Evolutionary conservation across 2,113 vertebrate genomes (phyloP).

Genomic region (Plecotus auritus): DNA sequence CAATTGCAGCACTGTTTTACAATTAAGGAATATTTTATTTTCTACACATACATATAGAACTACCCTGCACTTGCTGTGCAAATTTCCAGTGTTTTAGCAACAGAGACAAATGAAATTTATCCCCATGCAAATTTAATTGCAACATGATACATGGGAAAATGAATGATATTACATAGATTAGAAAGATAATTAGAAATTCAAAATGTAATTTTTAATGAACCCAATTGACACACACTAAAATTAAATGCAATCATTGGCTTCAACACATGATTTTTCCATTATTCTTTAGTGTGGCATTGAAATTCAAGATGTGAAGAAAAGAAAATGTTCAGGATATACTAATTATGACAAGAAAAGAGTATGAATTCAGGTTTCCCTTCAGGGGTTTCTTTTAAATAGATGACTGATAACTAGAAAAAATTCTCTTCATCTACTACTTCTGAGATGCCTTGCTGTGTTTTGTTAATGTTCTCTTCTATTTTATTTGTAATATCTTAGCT

Average conservation of each 20-base stretch:
- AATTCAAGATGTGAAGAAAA: slow-evolving; percentile 41
- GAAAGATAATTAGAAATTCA: slow-evolving; percentile 60
- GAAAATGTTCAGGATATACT: slow-evolving; percentile 49
- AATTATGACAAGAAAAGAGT: slow-evolving; percentile 45
- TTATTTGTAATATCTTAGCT: not conserved
- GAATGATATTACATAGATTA: slow-evolving; percentile 61
- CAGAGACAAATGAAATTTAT: slow-evolving; percentile 54
- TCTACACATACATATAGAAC: slow-evolving; percentile 49
- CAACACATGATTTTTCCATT: slow-evolving; percentile 41
- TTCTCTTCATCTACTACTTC: not conserved
- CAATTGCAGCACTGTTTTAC: slow-evolving; percentile 22
- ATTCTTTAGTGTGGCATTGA: slow-evolving; percentile 45
- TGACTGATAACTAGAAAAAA: not conserved
- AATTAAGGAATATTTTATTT: slow-evolving; percentile 72
- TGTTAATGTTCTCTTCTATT: not conserved
- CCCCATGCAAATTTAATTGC: slow-evolving; percentile 66
- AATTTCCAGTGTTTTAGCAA: slow-evolving; percentile 49
- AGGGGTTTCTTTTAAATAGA: slow-evolving; percentile 4
- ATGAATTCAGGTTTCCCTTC: not conserved
- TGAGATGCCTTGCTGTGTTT: not conserved
- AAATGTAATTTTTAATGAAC: slow-evolving; percentile 71
- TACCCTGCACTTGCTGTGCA: slow-evolving; percentile 48
- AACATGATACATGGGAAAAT: slow-evolving; percentile 45
- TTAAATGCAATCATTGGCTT: slow-evolving; percentile 51
- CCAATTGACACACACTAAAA: slow-evolving; percentile 51